Base-by-base conservation (phyloP, 2,113 vertebrate species). In the Crotalus horridus region DNA sequence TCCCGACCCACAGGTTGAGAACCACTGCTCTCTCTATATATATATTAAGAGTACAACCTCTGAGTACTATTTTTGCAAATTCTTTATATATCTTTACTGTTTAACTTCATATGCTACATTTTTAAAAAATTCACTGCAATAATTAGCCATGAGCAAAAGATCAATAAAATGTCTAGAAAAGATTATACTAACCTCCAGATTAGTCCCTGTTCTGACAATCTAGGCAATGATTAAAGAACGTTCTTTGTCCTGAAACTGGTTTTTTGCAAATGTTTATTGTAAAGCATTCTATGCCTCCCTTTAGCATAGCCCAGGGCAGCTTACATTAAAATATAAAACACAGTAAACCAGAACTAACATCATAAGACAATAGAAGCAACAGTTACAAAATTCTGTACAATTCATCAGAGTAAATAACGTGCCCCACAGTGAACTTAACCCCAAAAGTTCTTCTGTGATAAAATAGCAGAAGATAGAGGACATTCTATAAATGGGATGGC, bases 71-170 rank as follows among this genome's bases (percentile, higher is more conserved):
- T 89, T 89, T 64, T 48, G 33, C 26, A 43, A 48, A 61, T 58
- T 55, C 6, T 46, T 89, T 46, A 3, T n/a, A 46, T 64, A 90
- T 90, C 89, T 89, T 29, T 29, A 51, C 1, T n/a, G 29, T 69
- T 81, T 81, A 81, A 69, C 3, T 51, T 48, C 46, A 51, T 51
- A 6, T 59, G 43, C 26, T 48, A 89, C 61, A n/a, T 29, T 46
- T 46, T 64, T 6, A 89, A 51, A 9, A 51, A 51, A 51, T 4
- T 64, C 58, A 29, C 95, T 96, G 95, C 33, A 53, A 93, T 81
- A 88, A 55, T 94, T 95, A 96, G 94, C 92, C 61, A 10, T 85
- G 94, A 92, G 92, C 95, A 94, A 95, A 93, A 95, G 95, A 93
- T 93, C 59, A 93, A 90, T 29, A 81, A 93, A 96, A 17, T 88